Percentiles rank a stretch among this genome's conserved stretches.
Conservation (phyloP, 1,140 invertebrate species). For the Papilio xuthus region DNA sequence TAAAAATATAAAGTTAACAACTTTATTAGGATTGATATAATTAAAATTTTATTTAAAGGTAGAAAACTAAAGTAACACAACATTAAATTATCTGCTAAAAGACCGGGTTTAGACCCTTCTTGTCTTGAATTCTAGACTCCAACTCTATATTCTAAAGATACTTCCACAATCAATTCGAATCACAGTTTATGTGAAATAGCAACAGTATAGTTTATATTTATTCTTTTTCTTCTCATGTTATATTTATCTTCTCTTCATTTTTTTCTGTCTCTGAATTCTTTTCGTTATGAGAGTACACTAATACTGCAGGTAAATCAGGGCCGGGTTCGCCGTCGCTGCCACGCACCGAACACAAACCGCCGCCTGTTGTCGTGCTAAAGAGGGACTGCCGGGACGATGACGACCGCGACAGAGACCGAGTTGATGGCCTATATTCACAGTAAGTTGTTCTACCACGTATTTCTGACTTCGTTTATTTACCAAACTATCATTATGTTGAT, state of each 20-base stretch:
- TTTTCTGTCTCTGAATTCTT: background rate
- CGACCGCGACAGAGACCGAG: conserved; percentile 84
- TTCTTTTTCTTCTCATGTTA: background rate
- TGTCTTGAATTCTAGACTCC: too few relatives aligned
- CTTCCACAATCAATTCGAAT: too few relatives aligned
- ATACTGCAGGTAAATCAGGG: conserved; percentile 82
- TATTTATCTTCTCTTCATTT: conserved; percentile 20
- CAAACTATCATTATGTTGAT: too few relatives aligned
- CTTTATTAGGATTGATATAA: too few relatives aligned
- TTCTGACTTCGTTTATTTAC: background rate
- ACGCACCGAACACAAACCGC: conserved; percentile 91
- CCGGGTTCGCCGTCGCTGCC: conserved; percentile 86
- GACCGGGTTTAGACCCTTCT: too few relatives aligned
- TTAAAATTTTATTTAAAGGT: too few relatives aligned
- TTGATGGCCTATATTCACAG: conserved; percentile 80
- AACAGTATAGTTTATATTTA: too few relatives aligned
- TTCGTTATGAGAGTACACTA: conserved; percentile 21
- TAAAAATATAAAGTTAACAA: conserved; percentile 41
- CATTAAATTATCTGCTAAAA: too few relatives aligned
- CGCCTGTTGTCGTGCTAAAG: conserved; percentile 96
- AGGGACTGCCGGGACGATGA: conserved; percentile 94
- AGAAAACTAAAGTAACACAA: too few relatives aligned
- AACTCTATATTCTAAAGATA: too few relatives aligned
- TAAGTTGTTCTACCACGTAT: conserved; percentile 48
- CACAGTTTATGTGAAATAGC: too few relatives aligned